These are phyloP conservation scores for Adrianichthys oophorus DNA, from an alignment of 2,797 vertebrate species.

Conservation along the genomic window DNA sequence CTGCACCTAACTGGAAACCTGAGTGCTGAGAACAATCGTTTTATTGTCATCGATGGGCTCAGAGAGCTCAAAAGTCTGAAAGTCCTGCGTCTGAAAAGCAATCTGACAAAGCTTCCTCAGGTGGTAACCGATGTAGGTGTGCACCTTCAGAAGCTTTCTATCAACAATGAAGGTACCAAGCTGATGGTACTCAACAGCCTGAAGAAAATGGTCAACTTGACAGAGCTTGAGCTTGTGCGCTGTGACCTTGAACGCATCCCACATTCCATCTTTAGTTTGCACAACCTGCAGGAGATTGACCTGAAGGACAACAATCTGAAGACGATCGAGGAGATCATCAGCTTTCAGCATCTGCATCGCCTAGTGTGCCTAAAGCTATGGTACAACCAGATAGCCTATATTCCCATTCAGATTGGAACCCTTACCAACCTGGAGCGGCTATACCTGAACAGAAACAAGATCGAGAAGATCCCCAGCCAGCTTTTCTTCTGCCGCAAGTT, in stretches of 20 bases:
- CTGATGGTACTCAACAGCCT: slow-evolving; percentile 98
- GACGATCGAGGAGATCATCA: slow-evolving; percentile 99
- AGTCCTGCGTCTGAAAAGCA: slow-evolving; percentile 94
- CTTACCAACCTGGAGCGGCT: slow-evolving; percentile 92
- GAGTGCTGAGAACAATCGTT: slow-evolving; percentile 95
- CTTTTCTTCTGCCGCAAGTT: slow-evolving; percentile 96
- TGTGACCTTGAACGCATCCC: slow-evolving; percentile 97
- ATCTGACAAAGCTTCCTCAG: slow-evolving; percentile 94
- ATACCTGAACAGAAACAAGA: slow-evolving; percentile 97
- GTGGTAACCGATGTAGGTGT: slow-evolving; percentile 95
- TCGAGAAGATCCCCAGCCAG: slow-evolving; percentile 93
- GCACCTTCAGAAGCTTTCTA: slow-evolving; percentile 95
- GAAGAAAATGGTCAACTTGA: slow-evolving; percentile 99
- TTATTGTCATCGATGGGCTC: slow-evolving; percentile 93
- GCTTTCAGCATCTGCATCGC: slow-evolving; percentile 96
- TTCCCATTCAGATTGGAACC: slow-evolving; percentile 94
- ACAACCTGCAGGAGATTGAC: slow-evolving; percentile 97
- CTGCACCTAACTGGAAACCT: slow-evolving; percentile 95
- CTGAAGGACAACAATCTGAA: slow-evolving; percentile 99
- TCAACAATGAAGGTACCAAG: slow-evolving; percentile 98
- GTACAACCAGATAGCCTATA: slow-evolving; percentile 99
- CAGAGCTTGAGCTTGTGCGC: slow-evolving; percentile 92
- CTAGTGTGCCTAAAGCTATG: slow-evolving; percentile 92
- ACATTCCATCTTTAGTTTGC: slow-evolving; percentile 96
- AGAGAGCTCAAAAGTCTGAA: slow-evolving; percentile 94